phyloP scores from a whole-genome alignment of 2,797 vertebrate species.

The Lycodopsis pacificus region DNA sequence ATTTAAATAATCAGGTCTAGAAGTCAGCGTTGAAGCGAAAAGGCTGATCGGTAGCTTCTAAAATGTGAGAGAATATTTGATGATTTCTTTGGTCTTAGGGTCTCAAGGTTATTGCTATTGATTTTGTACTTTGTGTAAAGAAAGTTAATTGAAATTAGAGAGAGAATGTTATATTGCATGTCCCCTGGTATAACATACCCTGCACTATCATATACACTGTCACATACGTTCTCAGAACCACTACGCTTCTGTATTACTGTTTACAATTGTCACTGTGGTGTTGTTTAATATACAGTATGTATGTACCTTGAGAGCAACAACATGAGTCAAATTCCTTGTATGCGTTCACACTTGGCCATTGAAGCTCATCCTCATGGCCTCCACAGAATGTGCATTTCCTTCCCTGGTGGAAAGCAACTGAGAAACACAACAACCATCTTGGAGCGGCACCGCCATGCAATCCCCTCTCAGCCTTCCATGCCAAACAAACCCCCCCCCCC shows the following conservation, averaged over 20 bases:
- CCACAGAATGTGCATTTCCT: conserved; percentile 20
- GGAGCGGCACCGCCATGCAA: conserved; percentile 22
- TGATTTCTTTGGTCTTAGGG: neutral
- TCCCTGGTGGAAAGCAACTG: conserved; percentile 2
- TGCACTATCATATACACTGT: neutral
- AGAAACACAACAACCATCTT: conserved; percentile 38
- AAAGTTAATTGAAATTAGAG: conserved; percentile 1
- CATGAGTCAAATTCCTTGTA: neutral
- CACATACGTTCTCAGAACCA: neutral
- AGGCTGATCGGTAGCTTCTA: neutral
- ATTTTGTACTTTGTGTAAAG: conserved; percentile 1
- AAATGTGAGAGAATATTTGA: conserved; percentile 6
- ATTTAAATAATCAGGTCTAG: neutral
- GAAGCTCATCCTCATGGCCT: neutral
- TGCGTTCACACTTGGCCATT: neutral
- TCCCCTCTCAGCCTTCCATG: conserved; percentile 37
- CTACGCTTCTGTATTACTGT: neutral
- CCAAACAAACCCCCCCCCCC: conserved; percentile 26
- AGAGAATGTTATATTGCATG: neutral
- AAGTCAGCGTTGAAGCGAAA: neutral
- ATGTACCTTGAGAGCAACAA: neutral
- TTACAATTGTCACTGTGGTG: neutral
- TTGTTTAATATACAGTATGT: neutral
- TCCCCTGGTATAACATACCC: neutral
- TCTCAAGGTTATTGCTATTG: neutral